phyloP scores from a whole-genome alignment of 2,797 vertebrate species.

The Danio choprae region DNA sequence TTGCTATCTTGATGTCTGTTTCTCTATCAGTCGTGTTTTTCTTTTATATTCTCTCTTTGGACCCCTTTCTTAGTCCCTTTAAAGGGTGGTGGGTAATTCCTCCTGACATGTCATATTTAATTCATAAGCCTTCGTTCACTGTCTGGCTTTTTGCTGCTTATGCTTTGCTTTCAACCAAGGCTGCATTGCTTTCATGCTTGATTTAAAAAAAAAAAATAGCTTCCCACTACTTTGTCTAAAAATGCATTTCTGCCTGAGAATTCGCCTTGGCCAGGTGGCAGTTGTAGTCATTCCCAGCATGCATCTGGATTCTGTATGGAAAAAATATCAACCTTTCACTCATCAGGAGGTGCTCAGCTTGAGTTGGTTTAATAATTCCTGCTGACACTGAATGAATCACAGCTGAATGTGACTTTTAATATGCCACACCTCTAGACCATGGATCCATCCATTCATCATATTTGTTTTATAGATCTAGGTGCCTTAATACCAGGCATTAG shows the following conservation, averaged over 20 bases:
- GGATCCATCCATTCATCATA: too few relatives aligned
- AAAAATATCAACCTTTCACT: slow-evolving; percentile 4
- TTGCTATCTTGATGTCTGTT: neutral
- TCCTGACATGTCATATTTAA: slow-evolving; percentile 49
- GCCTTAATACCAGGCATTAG: too few relatives aligned
- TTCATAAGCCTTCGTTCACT: slow-evolving; percentile 8
- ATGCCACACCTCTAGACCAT: neutral
- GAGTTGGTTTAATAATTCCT: neutral
- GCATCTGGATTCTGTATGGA: slow-evolving; percentile 1
- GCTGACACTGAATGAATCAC: slow-evolving; percentile 7
- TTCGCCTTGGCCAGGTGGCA: slow-evolving; percentile 13
- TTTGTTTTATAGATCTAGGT: too few relatives aligned
- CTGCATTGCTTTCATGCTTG: neutral
- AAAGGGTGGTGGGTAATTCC: slow-evolving; percentile 39
- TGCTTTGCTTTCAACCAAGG: neutral
- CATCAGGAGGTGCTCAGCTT: slow-evolving; percentile 12
- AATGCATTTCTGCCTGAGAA: neutral
- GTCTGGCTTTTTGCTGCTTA: neutral
- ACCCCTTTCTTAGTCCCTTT: neutral
- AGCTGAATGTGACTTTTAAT: slow-evolving; percentile 11
- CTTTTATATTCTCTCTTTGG: neutral
- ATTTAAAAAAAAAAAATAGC: too few relatives aligned
- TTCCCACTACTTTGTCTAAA: neutral
- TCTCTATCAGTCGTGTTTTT: neutral
- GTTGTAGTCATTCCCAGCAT: slow-evolving; percentile 20